Evolutionary conservation across 2,113 vertebrate genomes (phyloP).

Genomic region (Eira barbara): DNA sequence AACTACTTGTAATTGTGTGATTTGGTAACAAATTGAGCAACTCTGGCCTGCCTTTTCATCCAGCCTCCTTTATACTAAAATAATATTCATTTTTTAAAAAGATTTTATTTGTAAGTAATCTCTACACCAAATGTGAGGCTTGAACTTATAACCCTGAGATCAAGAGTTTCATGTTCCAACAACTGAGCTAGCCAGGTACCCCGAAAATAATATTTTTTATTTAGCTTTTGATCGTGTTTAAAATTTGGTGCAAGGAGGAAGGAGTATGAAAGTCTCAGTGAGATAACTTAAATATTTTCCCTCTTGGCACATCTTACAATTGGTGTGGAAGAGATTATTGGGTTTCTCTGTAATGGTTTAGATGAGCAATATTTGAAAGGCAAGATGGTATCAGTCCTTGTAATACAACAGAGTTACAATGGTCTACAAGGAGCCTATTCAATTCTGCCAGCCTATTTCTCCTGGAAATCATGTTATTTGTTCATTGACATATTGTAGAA

Average conservation of each 20-base stretch:
- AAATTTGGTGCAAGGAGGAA: not conserved
- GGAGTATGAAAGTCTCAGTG: not conserved
- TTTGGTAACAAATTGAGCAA: not conserved
- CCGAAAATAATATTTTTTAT: not conserved
- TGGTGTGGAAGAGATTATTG: not conserved
- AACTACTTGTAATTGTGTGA: not conserved
- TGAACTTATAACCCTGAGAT: not conserved
- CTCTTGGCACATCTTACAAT: not conserved
- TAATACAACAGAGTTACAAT: not conserved
- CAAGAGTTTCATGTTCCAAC: not conserved
- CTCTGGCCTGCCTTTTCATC: not conserved
- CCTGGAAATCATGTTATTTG: not conserved
- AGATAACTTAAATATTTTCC: slow-evolving; percentile 17
- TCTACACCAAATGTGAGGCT: not conserved
- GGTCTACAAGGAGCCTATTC: not conserved
- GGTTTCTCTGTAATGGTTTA: not conserved
- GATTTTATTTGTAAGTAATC: not conserved
- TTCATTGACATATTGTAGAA: not conserved
- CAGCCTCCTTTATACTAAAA: not conserved
- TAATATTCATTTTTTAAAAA: not conserved
- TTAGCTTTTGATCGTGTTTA: not conserved
- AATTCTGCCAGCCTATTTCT: not conserved
- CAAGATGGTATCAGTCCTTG: not conserved
- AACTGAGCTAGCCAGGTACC: not conserved
- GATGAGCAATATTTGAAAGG: not conserved